A percentile compares a stretch with the other conserved stretches of the same genome.
Conservation (phyloP, 2,113 vertebrate species). For the Bos indicus region DNA sequence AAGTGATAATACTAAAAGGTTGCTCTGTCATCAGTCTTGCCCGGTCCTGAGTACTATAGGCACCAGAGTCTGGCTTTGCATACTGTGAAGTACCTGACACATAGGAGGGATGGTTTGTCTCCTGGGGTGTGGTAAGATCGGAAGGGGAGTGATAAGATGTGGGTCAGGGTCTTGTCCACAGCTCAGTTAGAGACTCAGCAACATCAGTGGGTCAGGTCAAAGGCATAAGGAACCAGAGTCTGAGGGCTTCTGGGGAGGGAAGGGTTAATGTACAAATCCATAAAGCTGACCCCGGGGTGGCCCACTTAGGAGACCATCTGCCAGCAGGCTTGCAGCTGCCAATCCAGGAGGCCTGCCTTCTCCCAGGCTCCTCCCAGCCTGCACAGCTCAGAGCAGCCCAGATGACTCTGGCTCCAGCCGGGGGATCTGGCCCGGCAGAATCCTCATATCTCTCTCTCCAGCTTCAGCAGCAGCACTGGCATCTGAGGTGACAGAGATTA, state of each 20-base stretch:
- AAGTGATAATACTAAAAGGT: neutral
- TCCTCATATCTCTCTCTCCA: accelerated
- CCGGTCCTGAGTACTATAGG: neutral
- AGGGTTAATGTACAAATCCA: constrained; percentile 80
- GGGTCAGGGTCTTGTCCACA: neutral
- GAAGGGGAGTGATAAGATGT: accelerated
- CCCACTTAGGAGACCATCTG: constrained; percentile 82
- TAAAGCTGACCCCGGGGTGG: constrained; percentile 75
- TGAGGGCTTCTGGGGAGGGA: constrained; percentile 42
- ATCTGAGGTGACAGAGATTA: neutral
- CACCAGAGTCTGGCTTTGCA: neutral
- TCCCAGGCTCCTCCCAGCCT: neutral
- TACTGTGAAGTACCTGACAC: neutral
- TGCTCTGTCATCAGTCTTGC: neutral
- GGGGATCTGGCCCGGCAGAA: neutral
- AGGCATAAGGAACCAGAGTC: neutral
- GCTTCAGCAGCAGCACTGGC: neutral
- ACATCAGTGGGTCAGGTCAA: neutral
- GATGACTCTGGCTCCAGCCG: neutral
- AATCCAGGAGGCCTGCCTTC: constrained; percentile 35
- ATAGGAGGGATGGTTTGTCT: neutral
- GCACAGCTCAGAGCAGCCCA: neutral
- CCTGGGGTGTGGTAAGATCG: neutral
- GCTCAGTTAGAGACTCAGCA: neutral
- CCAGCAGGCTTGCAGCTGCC: constrained; percentile 67